A percentile compares a stretch with the other conserved stretches of the same genome.
Conservation (phyloP, 2,113 vertebrate genomes). For the Podiceps cristatus region DNA sequence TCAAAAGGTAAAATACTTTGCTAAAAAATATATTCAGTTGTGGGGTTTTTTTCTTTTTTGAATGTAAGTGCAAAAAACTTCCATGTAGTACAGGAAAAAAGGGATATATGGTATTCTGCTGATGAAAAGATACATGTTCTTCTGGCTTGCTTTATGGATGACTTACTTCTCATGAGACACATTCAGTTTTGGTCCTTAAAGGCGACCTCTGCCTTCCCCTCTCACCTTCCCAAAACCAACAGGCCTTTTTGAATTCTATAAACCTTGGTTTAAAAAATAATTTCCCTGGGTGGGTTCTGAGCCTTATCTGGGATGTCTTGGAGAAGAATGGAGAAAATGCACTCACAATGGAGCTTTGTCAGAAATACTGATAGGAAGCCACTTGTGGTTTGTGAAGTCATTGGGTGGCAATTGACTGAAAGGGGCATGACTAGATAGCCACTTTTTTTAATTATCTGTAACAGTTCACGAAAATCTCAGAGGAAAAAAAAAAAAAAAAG, state of each 20-base stretch:
- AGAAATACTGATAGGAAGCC: background rate
- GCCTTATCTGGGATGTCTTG: background rate
- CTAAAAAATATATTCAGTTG: background rate
- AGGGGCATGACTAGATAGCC: background rate
- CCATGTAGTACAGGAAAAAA: background rate
- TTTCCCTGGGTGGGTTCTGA: background rate
- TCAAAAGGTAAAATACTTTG: background rate
- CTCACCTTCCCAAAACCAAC: background rate
- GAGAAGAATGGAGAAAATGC: background rate
- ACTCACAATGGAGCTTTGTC: background rate
- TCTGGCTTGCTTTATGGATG: background rate
- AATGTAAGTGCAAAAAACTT: background rate
- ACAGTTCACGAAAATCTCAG: background rate
- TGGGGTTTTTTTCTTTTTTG: background rate
- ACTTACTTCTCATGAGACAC: background rate
- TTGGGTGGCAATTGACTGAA: background rate
- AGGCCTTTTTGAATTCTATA: background rate
- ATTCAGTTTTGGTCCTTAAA: background rate
- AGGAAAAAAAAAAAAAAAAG: background rate
- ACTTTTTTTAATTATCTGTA: background rate
- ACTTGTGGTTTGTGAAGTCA: background rate
- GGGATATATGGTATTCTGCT: background rate
- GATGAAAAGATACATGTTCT: background rate
- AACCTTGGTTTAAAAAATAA: background rate
- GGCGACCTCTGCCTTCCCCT: background rate